Evolutionary conservation across 2,797 vertebrate genomes (phyloP).

Genomic region (Gastrophryne carolinensis): DNA sequence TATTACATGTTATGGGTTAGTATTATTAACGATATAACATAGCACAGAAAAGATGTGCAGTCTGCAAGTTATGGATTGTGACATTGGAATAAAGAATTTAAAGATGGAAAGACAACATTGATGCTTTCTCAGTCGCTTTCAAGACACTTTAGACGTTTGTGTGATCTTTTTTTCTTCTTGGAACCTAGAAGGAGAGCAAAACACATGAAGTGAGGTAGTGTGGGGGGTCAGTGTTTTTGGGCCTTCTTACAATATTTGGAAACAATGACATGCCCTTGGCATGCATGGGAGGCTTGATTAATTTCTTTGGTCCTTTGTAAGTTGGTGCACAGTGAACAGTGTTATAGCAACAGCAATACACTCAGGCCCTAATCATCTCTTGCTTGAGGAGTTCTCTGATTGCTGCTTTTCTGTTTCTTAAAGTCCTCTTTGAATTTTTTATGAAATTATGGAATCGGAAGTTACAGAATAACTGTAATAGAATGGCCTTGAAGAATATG

Average conservation of each 20-base stretch:
- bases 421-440: not conserved
- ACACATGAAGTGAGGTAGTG: conserved; percentile 46
- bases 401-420: not conserved
- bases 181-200: conserved; percentile 48
- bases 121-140: conserved; percentile 45
- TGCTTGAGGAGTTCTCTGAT: not conserved
- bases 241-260: not conserved
- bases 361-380: not conserved
- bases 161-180: conserved; percentile 45
- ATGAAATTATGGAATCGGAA: not conserved
- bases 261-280: not conserved
- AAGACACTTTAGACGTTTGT: conserved; percentile 47
- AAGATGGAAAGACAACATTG: conserved; percentile 24
- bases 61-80: conserved; percentile 15
- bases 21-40: conserved; percentile 38
- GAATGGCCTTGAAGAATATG: no score
- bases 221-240: conserved; percentile 17
- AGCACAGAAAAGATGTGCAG: conserved; percentile 1
- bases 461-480: no score
- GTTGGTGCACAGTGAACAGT: not conserved
- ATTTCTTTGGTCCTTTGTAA: not conserved
- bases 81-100: not conserved
- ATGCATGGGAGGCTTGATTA: not conserved
- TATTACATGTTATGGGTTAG: conserved; percentile 38
- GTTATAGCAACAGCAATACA: not conserved